Evolutionary conservation across 37 sponge, comb jelly and placozoan genomes (phyloP), one percentile per base, ranked within the genome.

Genomic region (Eunapius fragilis): DNA sequence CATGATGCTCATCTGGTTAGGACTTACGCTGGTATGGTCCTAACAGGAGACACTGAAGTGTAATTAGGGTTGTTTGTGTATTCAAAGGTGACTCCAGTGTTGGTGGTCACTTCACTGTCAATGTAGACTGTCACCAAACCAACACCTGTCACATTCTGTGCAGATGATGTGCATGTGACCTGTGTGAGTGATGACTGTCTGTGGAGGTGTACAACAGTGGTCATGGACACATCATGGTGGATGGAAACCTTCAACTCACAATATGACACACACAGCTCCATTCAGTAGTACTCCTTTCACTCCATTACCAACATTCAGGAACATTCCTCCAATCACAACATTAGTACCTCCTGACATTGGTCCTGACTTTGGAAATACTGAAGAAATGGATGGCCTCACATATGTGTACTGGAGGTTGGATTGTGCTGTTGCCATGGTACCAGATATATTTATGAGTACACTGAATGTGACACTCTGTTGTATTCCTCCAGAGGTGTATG

Each of bases 321-420:
- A 31, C 25, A 38, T 85, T 33, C 96, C 96, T 19, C 7, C 72
- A 28, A 95, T 79, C 30, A 69, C 89, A 25, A 95, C 31, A 12
- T 34, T 58, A 41, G 87, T 92, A 38, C 93, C 91, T 37, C 96
- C 96, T 68, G 93, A 82, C 41, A 73, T 75, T 36, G 96, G 96
- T 13, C 96, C 96, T 73, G 79, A 77, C n/a, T 82, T 68, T 67
- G 96, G 96, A 14, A 33, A 31, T 27, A 95, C 86, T 38, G 76
- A 67, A 26, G n/a, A 68, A 25, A 91, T 30, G n/a, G 37, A 25
- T 19, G 91, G 87, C 14, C 7, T 19, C 31, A 85, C 82, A 31
- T 79, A 72, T 34, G 28, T 71, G 67, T 82, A 86, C 41, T 41
- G 41, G 41, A 41, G 6, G 41, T 41, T 41, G 41, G 41, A 41